These are phyloP conservation scores for Falcaria lacertinaria DNA, from an alignment of 2,888 invertebrate genomes.

Conservation along the genomic window DNA sequence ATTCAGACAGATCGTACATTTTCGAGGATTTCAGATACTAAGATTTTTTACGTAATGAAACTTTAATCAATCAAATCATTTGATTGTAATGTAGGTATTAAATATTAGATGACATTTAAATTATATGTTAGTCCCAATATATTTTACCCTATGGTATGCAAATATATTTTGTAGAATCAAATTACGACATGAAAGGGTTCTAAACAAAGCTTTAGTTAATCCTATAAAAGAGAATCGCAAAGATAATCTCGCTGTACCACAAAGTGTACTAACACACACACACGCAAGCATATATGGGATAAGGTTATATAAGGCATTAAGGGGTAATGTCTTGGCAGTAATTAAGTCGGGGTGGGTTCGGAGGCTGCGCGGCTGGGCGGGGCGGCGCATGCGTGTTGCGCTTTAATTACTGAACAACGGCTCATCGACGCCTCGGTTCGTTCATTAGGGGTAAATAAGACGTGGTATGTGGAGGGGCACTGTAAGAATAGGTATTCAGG, in stretches of 20 bases:
- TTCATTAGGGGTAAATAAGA: constrained; percentile 56
- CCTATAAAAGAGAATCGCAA: not conserved
- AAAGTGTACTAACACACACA: constrained; percentile 24
- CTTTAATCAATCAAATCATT: too few species aligned
- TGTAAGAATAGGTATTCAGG: not conserved
- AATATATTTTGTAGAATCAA: not conserved
- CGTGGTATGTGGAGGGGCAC: constrained; percentile 24
- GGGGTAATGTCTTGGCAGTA: constrained; percentile 41
- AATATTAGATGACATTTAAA: too few species aligned
- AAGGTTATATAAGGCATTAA: constrained; percentile 60
- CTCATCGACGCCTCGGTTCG: constrained; percentile 66
- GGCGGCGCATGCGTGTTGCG: constrained; percentile 65
- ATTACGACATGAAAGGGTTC: too few species aligned
- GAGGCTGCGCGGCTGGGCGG: constrained; percentile 76
- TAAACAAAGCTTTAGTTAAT: not conserved
- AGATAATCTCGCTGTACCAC: constrained; percentile 1
- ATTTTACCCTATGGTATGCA: too few species aligned
- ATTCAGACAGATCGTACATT: too few species aligned
- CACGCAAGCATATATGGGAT: constrained; percentile 2
- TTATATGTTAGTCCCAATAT: too few species aligned
- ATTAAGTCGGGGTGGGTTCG: constrained; percentile 40
- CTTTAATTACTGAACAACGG: constrained; percentile 70
- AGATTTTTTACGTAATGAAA: too few species aligned
- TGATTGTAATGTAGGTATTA: too few species aligned
- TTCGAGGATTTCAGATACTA: too few species aligned